Base-by-base conservation (phyloP, 2,113 vertebrate genomes). In the Smithornis capensis region DNA sequence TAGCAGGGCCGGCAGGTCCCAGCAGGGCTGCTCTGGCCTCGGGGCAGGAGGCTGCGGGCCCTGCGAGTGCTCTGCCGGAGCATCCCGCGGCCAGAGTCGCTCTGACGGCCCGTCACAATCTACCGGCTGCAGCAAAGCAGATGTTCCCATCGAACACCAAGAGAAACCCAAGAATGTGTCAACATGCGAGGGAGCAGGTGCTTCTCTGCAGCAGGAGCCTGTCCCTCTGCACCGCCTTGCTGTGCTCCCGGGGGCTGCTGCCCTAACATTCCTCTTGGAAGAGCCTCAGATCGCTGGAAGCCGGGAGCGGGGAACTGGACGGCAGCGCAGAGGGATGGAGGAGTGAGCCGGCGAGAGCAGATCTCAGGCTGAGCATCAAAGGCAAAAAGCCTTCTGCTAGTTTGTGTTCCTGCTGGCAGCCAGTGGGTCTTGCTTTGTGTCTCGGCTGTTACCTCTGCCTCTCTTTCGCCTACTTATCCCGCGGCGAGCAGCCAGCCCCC, bases 91-190 rank as follows among this genome's bases (percentile, higher is more conserved):
- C 4, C 4, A 0, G 19, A 50, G 24, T 12, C 45, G 1, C 35
- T 23, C 35, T 8, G 31, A 42, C 0, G 0, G 67, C 31, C 65
- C 68, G 10, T 29, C 10, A 1, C 55, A 13, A 5, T 14, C 42
- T 59, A 57, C 42, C 0, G 1, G 42, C 71, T 22, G 37, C 22
- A 31, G 84, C 69, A 27, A 37, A 45, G 55, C 75, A 63, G 38
- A 52, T 38, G 42, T 35, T 83, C 64, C 73, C 83, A 53, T 69
- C 0, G 25, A 69, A 63, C 52, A 71, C 55, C 33, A 7, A 57
- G 53, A 74, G 60, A 64, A 9, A 87, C 87, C 96, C 95, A 97
- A 97, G 98, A 98, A 98, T 98, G 98, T 97, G 98, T 98, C 97
- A 89, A 84, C 63, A 45, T 49, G 4, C 10, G 17, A 67, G 97